Evolutionary conservation across 2,888 invertebrate species (phyloP), one percentile per base, ranked within the genome.

Genomic region (Aleiodes alternator): DNA sequence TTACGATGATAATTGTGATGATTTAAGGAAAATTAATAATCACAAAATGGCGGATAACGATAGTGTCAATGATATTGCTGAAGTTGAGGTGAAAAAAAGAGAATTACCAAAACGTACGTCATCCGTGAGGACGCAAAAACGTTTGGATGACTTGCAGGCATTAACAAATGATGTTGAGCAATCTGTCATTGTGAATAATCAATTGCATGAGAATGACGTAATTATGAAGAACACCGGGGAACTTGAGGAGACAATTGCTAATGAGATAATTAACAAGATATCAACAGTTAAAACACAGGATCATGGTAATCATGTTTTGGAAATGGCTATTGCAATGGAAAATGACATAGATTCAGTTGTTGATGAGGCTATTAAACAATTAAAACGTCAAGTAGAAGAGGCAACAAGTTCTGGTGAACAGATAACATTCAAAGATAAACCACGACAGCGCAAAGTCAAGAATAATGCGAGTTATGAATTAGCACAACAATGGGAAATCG

Each of bases 381-480:
- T 85, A 38, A 83, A 82, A 73, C 84, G 84, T 38, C 85, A 87
- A 71, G 85, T 87, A 43, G 83, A 85, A 43, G 51, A 51, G 51
- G 68, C 68, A 31, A 68, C 51, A 16, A 51, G 29, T 14, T 51
- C 66, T 29, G 29, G 12, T 6, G 51, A 51, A 11, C 50, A 31
- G n/a, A 55, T 70, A 14, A 51, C 70, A 53, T 64, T 61, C n/a
- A 77, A 79, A 50, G 57, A 76, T 48, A 75, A 75, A 9, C 55
- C 76, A 6, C 76, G 83, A 56, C 80, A 80, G 7, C 76, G 84
- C 51, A 81, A 79, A n/a, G 84, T 86, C 29, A 87, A 86, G 77
- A 89, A 88, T 71, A 89, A 88, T 76, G 89, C 89, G 0, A 89
- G 89, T 61, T 89, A 89, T 82, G 89, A 89, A 70, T 76, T 89